phyloP scores from a whole-genome alignment of 2,113 vertebrate species.

The Saimiri boliviensis region DNA sequence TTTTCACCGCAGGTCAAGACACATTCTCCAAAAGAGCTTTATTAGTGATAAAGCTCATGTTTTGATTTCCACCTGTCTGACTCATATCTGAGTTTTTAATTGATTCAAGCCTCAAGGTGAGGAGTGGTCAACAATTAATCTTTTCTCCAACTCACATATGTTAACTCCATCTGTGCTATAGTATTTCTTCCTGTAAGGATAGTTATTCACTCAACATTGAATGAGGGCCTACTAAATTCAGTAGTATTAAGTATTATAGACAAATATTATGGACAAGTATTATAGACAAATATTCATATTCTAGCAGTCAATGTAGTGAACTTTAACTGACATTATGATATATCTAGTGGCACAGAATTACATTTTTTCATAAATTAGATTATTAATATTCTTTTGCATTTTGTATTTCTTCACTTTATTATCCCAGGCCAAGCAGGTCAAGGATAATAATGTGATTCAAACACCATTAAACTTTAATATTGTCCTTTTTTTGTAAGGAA shows the following conservation, averaged over 20 bases:
- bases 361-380: constrained; percentile 51
- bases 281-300: not conserved
- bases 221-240: not conserved
- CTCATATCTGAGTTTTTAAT: not conserved
- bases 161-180: not conserved
- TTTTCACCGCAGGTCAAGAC: not conserved
- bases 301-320: not conserved
- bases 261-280: not conserved
- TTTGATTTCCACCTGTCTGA: not conserved
- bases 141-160: not conserved
- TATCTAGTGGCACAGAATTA: not conserved
- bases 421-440: not conserved
- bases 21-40: not conserved
- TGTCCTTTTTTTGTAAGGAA: constrained; percentile 22
- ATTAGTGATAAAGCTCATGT: not conserved
- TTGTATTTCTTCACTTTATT: constrained; percentile 25
- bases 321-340: not conserved
- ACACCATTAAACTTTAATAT: constrained; percentile 52
- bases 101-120: not conserved
- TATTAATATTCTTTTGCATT: constrained; percentile 60
- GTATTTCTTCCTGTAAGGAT: not conserved
- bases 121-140: not conserved
- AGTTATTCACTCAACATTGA: not conserved
- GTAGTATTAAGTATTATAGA: not conserved
- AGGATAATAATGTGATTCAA: constrained; percentile 55